Evolutionary conservation across 2,797 vertebrate genomes (phyloP).

Genomic region (Sebastolobus altivelis): DNA sequence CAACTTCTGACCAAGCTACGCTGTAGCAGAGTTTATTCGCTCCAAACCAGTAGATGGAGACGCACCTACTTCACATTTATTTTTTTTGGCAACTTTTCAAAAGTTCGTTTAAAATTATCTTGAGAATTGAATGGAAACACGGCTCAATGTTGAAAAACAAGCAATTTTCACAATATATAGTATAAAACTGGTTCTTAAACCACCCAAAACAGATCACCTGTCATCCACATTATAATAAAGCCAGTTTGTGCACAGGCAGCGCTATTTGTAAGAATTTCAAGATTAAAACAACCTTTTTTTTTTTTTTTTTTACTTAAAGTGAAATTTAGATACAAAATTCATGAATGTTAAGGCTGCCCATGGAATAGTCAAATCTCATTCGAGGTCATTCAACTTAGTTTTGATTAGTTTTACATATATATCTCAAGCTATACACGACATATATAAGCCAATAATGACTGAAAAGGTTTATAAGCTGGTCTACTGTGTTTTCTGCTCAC

Average conservation of each 20-base stretch:
- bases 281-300: not conserved
- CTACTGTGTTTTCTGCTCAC: constrained; percentile 61
- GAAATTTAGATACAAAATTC: too few relatives aligned
- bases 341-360: not conserved
- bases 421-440: not conserved
- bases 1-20: too few relatives aligned
- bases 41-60: too few relatives aligned
- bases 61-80: fast-evolving
- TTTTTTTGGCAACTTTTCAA: too few relatives aligned
- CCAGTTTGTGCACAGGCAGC: not conserved
- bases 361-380: not conserved
- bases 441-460: not conserved
- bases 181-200: not conserved
- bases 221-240: too few relatives aligned
- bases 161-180: too few relatives aligned
- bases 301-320: too few relatives aligned
- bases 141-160: not conserved
- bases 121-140: too few relatives aligned
- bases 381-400: not conserved
- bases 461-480: not conserved
- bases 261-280: not conserved
- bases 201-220: too few relatives aligned
- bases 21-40: too few relatives aligned
- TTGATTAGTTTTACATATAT: not conserved
- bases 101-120: too few relatives aligned